A percentile compares a stretch with the other conserved stretches of the same genome.
These are phyloP conservation scores for Pristionchus mayeri DNA, from an alignment of 2,888 invertebrate species.

Conservation along the genomic window DNA sequence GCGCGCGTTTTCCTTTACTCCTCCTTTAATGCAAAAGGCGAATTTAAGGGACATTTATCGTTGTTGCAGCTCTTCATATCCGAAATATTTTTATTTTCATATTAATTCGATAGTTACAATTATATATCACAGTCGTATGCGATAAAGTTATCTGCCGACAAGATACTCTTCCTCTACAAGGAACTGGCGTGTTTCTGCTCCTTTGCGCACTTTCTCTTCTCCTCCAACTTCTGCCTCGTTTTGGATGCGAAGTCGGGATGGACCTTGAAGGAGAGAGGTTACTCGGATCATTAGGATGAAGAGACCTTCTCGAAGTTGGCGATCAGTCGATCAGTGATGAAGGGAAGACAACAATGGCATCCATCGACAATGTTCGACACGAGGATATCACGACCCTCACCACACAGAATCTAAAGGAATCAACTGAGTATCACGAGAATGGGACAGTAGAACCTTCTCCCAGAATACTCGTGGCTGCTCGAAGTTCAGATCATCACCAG, in stretches of 20 bases:
- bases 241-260: conserved; percentile 10
- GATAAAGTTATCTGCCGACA: too few species aligned
- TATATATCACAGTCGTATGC: too few species aligned
- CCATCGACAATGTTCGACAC: conserved; percentile 15
- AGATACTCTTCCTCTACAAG: too few species aligned
- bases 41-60: too few species aligned
- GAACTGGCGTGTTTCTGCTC: not conserved
- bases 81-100: too few species aligned
- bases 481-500: conserved; percentile 89
- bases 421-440: not conserved
- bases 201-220: not conserved
- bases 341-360: not conserved
- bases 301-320: conserved; percentile 12
- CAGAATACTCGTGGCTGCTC: conserved; percentile 88
- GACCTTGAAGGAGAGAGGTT: not conserved
- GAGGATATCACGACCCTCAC: not conserved
- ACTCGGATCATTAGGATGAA: not conserved
- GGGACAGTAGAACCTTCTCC: conserved; percentile 81
- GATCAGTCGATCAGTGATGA: conserved; percentile 20
- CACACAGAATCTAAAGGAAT: not conserved
- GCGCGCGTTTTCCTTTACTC: too few species aligned
- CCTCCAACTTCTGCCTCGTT: not conserved
- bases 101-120: too few species aligned
- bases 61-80: too few species aligned
- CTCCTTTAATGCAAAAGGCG: too few species aligned